phyloP scores from a whole-genome alignment of 2,888 invertebrate species.

The Scelioninae gen. 1 region DNA sequence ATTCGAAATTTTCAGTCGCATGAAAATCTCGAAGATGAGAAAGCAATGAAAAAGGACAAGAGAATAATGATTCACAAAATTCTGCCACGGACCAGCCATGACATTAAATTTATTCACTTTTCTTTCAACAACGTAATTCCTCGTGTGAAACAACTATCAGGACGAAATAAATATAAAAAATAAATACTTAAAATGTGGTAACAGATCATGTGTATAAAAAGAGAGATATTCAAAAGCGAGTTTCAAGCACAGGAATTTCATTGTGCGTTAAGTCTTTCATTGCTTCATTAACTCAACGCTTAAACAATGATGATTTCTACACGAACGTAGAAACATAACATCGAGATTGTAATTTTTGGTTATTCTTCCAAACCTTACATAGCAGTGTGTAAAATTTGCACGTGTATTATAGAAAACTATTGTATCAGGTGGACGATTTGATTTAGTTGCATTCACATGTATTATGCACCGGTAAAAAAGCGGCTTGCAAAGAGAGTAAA shows the following conservation, averaged over 20 bases:
- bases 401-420: no score
- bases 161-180: conserved; percentile 20
- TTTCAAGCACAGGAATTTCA: background rate
- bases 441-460: background rate
- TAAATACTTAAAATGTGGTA: conserved; percentile 2
- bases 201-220: background rate
- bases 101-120: background rate
- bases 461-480: conserved; percentile 20
- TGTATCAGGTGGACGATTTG: background rate
- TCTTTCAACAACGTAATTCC: conserved; percentile 7
- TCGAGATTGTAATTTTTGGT: background rate
- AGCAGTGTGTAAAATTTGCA: background rate
- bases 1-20: background rate
- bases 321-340: background rate
- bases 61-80: background rate
- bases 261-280: background rate
- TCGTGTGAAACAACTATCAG: conserved; percentile 5
- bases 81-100: conserved; percentile 45
- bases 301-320: background rate
- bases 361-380: background rate
- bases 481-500: background rate
- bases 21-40: conserved; percentile 12
- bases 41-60: background rate
- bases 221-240: background rate
- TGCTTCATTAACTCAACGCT: background rate